Percentiles rank a stretch among this genome's conserved stretches.
Conservation (phyloP, 2,113 vertebrate genomes). For the Hoplias malabaricus region DNA sequence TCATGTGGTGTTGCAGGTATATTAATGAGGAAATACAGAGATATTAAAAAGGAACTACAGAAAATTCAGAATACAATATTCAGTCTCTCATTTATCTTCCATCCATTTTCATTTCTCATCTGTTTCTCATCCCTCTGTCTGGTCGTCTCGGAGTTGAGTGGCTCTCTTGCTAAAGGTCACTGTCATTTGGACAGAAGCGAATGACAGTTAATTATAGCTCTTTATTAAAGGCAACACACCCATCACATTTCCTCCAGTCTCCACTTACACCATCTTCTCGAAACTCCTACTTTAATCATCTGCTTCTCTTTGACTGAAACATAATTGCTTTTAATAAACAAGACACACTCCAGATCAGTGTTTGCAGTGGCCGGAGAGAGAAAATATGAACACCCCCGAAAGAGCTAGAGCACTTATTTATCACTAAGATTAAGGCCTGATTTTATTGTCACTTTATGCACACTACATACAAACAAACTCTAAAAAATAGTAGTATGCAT, state of each 20-base stretch:
- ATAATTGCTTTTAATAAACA: conserved; percentile 32
- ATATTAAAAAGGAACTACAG: no score
- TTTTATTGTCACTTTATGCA: not conserved
- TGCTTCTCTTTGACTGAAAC: not conserved
- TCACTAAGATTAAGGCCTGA: not conserved
- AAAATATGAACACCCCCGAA: not conserved
- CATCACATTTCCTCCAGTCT: not conserved
- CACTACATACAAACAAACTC: no score
- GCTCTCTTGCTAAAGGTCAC: conserved; percentile 56
- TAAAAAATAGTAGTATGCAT: no score
- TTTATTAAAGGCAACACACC: conserved; percentile 38
- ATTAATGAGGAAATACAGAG: no score
- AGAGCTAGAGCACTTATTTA: not conserved
- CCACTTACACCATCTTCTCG: conserved; percentile 13
- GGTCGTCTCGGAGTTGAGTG: conserved; percentile 36
- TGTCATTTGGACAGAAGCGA: conserved; percentile 50
- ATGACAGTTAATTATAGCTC: conserved; percentile 51
- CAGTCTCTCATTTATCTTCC: conserved; percentile 19
- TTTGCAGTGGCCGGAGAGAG: no score
- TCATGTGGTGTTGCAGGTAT: no score
- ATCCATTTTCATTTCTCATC: conserved; percentile 18
- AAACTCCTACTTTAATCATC: conserved; percentile 26
- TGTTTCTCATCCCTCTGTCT: conserved; percentile 28
- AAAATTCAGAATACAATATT: no score
- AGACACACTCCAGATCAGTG: not conserved